phyloP scores from a whole-genome alignment of 1,140 invertebrate genomes.

The Drosophila aff. region DNA sequence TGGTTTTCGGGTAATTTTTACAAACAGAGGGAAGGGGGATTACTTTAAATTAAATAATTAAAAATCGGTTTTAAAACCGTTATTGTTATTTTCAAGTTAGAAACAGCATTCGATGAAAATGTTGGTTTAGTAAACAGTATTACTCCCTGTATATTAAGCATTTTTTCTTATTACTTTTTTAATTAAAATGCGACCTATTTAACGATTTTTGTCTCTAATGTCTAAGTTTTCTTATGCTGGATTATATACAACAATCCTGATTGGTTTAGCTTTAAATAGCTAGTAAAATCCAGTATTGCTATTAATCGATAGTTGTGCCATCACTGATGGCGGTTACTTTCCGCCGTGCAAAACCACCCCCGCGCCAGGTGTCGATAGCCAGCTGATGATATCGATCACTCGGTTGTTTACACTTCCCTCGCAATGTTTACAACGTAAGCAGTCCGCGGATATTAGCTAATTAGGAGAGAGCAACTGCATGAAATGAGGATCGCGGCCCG shows the following conservation, averaged over 20 bases:
- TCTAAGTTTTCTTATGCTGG: too few species aligned
- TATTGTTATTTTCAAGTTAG: too few species aligned
- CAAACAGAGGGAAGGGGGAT: background rate
- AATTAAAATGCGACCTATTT: too few species aligned
- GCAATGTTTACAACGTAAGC: slow-evolving; percentile 56
- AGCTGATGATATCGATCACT: slow-evolving; percentile 44
- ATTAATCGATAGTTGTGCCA: slow-evolving; percentile 1
- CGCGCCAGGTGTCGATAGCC: slow-evolving; percentile 36
- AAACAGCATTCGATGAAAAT: too few species aligned
- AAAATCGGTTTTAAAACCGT: background rate
- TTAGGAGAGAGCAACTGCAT: slow-evolving; percentile 25
- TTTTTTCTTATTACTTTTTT: too few species aligned
- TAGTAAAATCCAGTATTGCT: too few species aligned
- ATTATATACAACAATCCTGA: too few species aligned
- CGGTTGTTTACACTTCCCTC: slow-evolving; percentile 34
- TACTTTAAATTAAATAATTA: background rate
- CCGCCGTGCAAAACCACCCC: slow-evolving; percentile 11
- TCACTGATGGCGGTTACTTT: slow-evolving; percentile 9
- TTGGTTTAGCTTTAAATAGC: background rate
- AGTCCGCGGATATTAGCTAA: slow-evolving; percentile 10
- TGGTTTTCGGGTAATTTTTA: background rate
- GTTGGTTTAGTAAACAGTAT: too few species aligned
- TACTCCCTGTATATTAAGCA: too few species aligned
- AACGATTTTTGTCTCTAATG: too few species aligned
- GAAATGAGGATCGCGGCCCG: slow-evolving; percentile 47